These are phyloP conservation scores for Tachycineta bicolor DNA, from an alignment of 2,113 vertebrate genomes.

Conservation along the genomic window DNA sequence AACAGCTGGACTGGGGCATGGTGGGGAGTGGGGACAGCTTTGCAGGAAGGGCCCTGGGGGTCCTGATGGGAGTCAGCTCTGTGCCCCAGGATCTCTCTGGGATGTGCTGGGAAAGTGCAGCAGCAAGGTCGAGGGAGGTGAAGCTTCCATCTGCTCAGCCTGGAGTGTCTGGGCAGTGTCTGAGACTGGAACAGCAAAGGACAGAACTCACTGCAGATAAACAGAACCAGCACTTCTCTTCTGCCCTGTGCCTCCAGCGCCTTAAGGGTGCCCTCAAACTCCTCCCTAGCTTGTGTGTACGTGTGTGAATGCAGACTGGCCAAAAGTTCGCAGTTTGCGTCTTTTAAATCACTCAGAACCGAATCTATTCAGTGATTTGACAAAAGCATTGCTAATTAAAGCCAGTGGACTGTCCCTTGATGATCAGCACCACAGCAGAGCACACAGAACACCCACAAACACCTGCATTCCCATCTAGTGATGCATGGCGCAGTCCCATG, in stretches of 20 bases:
- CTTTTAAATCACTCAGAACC: neutral
- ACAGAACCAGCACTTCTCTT: neutral
- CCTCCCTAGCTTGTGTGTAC: neutral
- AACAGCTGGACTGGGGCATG: neutral
- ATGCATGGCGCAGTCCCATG: neutral
- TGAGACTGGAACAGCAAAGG: neutral
- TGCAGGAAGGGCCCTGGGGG: neutral
- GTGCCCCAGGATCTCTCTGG: neutral
- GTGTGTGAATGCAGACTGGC: neutral
- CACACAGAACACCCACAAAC: neutral
- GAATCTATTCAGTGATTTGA: neutral
- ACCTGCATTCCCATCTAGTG: too few species aligned
- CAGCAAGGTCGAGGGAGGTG: neutral
- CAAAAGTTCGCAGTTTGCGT: fast-evolving
- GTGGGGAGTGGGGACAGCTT: neutral
- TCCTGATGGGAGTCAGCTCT: neutral
- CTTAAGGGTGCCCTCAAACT: neutral
- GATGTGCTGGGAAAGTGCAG: neutral
- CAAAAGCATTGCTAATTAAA: neutral
- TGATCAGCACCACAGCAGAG: neutral
- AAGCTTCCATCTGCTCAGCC: neutral
- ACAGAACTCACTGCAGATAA: neutral
- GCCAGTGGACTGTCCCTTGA: neutral
- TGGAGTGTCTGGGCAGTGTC: neutral
- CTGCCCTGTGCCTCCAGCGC: neutral